Percentiles rank a stretch among this genome's conserved stretches.
Evolutionary conservation across 1,140 invertebrate genomes (phyloP).

Genomic region (Octopus bimaculoides): DNA sequence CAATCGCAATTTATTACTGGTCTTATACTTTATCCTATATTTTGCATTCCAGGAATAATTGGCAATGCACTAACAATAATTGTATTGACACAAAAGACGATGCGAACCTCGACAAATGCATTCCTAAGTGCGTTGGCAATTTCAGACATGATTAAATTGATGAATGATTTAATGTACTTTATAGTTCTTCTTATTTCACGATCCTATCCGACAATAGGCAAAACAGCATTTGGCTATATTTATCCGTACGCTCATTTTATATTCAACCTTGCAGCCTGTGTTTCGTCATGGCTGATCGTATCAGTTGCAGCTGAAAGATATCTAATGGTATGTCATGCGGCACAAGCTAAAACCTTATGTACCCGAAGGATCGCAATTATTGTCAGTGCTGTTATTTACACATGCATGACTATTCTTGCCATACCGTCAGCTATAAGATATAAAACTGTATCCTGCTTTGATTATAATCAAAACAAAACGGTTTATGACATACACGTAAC

Average conservation of each 20-base stretch:
- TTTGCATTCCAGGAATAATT: slow-evolving; percentile 69
- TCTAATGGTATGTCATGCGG: slow-evolving; percentile 90
- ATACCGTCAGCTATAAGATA: slow-evolving; percentile 47
- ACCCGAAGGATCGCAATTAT: slow-evolving; percentile 59
- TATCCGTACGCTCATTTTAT: slow-evolving; percentile 55
- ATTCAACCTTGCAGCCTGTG: slow-evolving; percentile 47
- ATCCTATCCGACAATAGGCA: slow-evolving; percentile 31
- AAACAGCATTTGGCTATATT: slow-evolving; percentile 40
- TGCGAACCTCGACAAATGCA: slow-evolving; percentile 72
- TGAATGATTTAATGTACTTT: slow-evolving; percentile 70
- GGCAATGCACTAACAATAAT: slow-evolving; percentile 73
- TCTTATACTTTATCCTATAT: slow-evolving; percentile 66
- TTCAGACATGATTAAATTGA: slow-evolving; percentile 71
- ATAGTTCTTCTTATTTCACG: slow-evolving; percentile 61
- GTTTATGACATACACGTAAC: slow-evolving; percentile 40
- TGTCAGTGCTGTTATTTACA: slow-evolving; percentile 33
- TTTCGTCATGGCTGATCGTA: slow-evolving; percentile 85
- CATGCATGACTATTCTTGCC: slow-evolving; percentile 41
- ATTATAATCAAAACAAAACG: slow-evolving; percentile 22
- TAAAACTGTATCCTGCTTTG: slow-evolving; percentile 28
- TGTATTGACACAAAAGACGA: slow-evolving; percentile 69
- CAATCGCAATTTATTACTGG: slow-evolving; percentile 47
- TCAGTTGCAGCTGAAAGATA: slow-evolving; percentile 94
- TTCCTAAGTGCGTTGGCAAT: slow-evolving; percentile 75
- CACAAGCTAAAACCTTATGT: slow-evolving; percentile 80